phyloP scores from a whole-genome alignment of 2,797 vertebrate genomes.

The Melanitta fusca region DNA sequence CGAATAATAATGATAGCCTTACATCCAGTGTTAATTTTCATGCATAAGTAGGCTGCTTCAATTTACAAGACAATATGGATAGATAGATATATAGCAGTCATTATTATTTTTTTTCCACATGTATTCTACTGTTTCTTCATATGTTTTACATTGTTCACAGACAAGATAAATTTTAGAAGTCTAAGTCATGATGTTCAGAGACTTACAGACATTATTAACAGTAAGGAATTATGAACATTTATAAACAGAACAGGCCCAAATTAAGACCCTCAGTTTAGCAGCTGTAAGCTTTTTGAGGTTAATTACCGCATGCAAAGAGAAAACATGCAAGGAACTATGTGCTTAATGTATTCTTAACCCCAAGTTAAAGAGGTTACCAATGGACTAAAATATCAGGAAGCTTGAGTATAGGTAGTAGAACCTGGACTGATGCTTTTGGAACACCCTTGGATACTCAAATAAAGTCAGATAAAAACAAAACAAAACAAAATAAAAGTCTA shows the following conservation, averaged over 20 bases:
- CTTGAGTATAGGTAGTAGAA: background rate
- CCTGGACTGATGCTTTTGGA: background rate
- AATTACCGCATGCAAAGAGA: background rate
- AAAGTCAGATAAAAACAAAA: background rate
- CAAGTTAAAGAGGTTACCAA: background rate
- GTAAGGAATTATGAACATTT: constrained; percentile 19
- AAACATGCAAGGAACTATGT: background rate
- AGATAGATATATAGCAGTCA: background rate
- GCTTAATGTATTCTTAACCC: background rate
- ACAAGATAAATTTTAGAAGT: constrained; percentile 44
- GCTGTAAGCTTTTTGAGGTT: constrained; percentile 34
- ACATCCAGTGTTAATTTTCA: constrained; percentile 1
- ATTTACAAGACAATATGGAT: background rate
- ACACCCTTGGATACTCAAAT: background rate
- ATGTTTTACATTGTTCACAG: constrained; percentile 36
- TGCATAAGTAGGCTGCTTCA: background rate
- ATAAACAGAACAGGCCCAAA: constrained; percentile 47
- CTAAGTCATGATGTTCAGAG: constrained; percentile 33
- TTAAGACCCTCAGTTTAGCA: constrained; percentile 14
- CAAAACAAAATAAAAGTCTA: background rate
- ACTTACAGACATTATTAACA: constrained; percentile 46
- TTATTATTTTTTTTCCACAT: background rate
- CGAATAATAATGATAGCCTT: background rate
- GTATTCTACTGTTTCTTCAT: constrained; percentile 40
- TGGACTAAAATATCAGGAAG: background rate